Conservation (phyloP, 1,140 invertebrate species). For the Drosophila ambigua region DNA sequence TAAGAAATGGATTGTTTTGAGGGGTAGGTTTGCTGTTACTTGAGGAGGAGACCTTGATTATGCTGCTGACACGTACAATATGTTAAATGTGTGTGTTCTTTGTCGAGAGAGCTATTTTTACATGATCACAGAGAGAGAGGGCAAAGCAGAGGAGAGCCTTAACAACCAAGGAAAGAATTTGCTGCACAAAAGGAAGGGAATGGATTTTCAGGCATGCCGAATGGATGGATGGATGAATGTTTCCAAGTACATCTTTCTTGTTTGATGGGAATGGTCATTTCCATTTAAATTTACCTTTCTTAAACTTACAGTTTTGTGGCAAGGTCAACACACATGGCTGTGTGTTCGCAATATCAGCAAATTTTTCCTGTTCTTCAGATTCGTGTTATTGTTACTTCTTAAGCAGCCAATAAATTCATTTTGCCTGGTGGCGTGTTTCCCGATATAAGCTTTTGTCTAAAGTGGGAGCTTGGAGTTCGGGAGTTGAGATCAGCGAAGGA, state of each 20-base stretch:
- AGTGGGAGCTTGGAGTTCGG: neutral
- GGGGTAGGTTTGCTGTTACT: too few species aligned
- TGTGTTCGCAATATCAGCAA: slow-evolving; percentile 12
- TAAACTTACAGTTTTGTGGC: neutral
- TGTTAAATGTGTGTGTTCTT: slow-evolving; percentile 38
- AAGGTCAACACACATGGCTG: slow-evolving; percentile 14
- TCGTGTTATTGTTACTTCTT: slow-evolving; percentile 18
- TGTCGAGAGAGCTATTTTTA: slow-evolving; percentile 26
- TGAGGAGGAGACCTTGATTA: slow-evolving; percentile 28
- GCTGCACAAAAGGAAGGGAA: neutral
- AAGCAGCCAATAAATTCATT: slow-evolving; percentile 45
- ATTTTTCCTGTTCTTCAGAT: neutral
- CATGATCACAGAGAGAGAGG: slow-evolving; percentile 1
- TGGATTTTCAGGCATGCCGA: too few species aligned
- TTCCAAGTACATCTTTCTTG: neutral
- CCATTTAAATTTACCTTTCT: neutral
- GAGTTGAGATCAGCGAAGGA: neutral
- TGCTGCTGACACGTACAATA: slow-evolving; percentile 51
- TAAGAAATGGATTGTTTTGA: too few species aligned
- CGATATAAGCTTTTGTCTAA: slow-evolving; percentile 18
- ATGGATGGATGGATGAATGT: slow-evolving; percentile 1
- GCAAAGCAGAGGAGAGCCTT: too few species aligned
- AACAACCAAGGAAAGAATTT: slow-evolving; percentile 16
- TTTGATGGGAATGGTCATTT: neutral
- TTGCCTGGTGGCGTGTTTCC: slow-evolving; percentile 33